phyloP scores from a whole-genome alignment of 2,113 vertebrate genomes.

The Anseranas semipalmata region DNA sequence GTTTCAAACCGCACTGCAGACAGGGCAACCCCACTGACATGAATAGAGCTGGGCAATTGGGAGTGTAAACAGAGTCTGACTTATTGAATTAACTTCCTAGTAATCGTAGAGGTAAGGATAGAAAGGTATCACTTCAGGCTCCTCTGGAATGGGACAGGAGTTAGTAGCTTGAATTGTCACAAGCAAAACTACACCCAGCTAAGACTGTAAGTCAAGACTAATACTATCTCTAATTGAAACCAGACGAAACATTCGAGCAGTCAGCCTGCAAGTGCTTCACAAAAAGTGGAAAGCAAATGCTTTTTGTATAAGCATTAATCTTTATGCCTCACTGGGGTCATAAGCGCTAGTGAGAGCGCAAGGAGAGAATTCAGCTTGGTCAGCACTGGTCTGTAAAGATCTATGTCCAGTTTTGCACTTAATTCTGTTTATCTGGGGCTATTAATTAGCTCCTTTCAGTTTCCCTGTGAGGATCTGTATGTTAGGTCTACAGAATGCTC shows the following conservation, averaged over 20 bases:
- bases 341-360: neutral
- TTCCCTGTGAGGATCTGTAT: neutral
- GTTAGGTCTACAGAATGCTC: neutral
- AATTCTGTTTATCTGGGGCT: constrained; percentile 15
- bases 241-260: neutral
- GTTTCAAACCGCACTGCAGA: neutral
- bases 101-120: neutral
- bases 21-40: neutral
- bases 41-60: neutral
- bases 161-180: neutral
- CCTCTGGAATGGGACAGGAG: neutral
- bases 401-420: constrained; percentile 18
- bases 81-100: neutral
- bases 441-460: constrained; percentile 43
- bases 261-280: neutral
- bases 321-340: neutral
- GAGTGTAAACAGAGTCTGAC: neutral
- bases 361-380: constrained; percentile 7
- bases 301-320: constrained; percentile 13
- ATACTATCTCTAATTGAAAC: neutral
- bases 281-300: constrained; percentile 13
- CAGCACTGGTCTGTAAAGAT: neutral
- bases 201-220: neutral
- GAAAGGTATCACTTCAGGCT: neutral
- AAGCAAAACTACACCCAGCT: neutral